Evolutionary conservation across 1,140 invertebrate genomes (phyloP).

Genomic region (Temnothorax nylanderi): DNA sequence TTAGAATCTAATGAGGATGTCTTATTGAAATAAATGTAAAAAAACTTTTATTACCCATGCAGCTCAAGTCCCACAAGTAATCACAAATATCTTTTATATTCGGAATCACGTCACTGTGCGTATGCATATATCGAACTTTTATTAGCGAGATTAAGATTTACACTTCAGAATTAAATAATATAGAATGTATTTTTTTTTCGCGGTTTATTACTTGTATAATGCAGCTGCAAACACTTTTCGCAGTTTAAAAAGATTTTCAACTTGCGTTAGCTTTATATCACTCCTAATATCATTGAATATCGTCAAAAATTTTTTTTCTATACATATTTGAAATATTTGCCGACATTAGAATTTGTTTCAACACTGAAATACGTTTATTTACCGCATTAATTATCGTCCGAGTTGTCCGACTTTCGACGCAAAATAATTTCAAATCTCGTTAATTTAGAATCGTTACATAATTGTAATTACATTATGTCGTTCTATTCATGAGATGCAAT

Average conservation of each 20-base stretch:
- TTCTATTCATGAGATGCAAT: not conserved
- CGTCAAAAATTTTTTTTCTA: not conserved
- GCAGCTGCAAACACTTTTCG: not conserved
- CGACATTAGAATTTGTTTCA: slow-evolving; percentile 1
- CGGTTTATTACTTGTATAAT: not conserved
- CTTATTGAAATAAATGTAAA: not conserved
- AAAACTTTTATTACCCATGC: too few species aligned
- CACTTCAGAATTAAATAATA: not conserved
- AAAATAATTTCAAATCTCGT: not conserved
- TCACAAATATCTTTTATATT: not conserved
- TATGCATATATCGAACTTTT: too few species aligned
- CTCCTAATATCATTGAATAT: not conserved
- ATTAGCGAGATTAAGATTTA: not conserved
- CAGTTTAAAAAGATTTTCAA: not conserved
- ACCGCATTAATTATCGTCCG: slow-evolving; percentile 22
- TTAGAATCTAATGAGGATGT: too few species aligned
- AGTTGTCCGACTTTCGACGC: not conserved
- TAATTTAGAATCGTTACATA: not conserved
- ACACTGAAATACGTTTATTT: not conserved
- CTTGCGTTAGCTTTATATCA: not conserved
- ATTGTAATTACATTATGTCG: not conserved
- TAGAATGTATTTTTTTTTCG: not conserved
- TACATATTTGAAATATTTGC: not conserved
- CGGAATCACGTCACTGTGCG: not conserved
- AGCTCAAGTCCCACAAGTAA: not conserved